These are phyloP conservation scores for Sebastes itinus DNA, from an alignment of 2,797 vertebrate genomes.

Conservation along the genomic window DNA sequence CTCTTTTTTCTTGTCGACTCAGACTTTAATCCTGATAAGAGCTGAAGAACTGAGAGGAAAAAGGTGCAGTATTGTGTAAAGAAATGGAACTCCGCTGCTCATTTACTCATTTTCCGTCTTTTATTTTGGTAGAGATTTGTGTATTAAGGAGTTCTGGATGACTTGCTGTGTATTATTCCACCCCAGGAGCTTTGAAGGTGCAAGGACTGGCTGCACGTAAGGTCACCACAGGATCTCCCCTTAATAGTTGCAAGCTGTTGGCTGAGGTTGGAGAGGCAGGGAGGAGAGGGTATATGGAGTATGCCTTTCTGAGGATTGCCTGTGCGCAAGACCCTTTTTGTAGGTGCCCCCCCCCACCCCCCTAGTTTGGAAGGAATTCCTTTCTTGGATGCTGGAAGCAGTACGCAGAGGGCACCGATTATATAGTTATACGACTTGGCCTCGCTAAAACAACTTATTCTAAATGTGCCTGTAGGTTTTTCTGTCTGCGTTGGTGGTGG, in stretches of 20 bases:
- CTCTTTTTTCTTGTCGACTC: constrained; percentile 6
- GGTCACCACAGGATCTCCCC: constrained; percentile 81
- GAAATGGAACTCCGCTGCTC: constrained; percentile 24
- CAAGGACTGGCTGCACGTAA: constrained; percentile 80
- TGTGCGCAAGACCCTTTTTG: constrained; percentile 49
- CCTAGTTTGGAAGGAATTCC: constrained; percentile 72
- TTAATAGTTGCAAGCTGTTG: constrained; percentile 87
- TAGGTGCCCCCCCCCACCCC: constrained; percentile 18
- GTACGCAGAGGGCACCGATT: constrained; percentile 61
- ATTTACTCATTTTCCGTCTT: constrained; percentile 57
- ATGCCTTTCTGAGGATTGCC: constrained; percentile 68
- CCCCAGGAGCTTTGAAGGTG: constrained; percentile 82
- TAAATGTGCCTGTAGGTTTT: constrained; percentile 69
- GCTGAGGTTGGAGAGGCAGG: constrained; percentile 66
- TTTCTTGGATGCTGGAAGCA: constrained; percentile 66
- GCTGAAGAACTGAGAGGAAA: constrained; percentile 6
- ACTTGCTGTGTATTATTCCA: constrained; percentile 82
- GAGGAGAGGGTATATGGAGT: constrained; percentile 58
- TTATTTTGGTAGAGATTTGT: constrained; percentile 76
- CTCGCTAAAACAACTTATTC: constrained; percentile 60
- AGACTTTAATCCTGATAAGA: constrained; percentile 15
- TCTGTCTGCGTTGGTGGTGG: constrained; percentile 53
- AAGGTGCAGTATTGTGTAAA: constrained; percentile 16
- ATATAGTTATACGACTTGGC: constrained; percentile 63
- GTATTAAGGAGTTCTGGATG: constrained; percentile 82